Evolutionary conservation across 2,797 vertebrate species (phyloP).

Genomic region (Eidolon dupreanum): DNA sequence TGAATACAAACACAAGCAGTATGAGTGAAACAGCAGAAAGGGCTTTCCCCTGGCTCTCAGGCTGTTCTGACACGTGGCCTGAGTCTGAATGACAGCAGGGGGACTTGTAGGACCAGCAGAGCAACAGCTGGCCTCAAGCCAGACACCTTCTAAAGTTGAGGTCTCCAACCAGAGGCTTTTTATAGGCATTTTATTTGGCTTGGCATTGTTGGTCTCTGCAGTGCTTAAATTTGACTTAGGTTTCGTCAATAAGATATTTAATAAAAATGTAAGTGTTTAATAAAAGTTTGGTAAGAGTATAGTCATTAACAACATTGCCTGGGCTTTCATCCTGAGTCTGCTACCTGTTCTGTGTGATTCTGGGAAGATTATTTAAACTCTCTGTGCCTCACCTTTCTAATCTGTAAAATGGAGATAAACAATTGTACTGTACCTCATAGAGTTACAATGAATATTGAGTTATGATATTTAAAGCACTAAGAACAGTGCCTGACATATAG

Average conservation of each 20-base stretch:
- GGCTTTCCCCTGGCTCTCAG: background rate
- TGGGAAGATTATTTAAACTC: slow-evolving; percentile 27
- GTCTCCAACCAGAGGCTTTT: background rate
- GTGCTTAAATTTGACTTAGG: background rate
- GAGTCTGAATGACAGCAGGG: background rate
- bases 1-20: background rate
- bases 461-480: slow-evolving; percentile 16
- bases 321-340: background rate
- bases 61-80: background rate
- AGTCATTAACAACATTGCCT: background rate
- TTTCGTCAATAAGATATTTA: background rate
- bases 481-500: background rate
- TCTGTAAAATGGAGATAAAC: slow-evolving; percentile 17
- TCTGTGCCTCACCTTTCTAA: slow-evolving; percentile 1
- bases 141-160: background rate
- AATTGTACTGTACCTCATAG: background rate
- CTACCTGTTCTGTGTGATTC: background rate
- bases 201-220: background rate
- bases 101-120: background rate
- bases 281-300: background rate
- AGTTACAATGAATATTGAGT: slow-evolving; percentile 10
- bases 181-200: background rate
- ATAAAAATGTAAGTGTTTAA: background rate
- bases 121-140: background rate
- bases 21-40: background rate